phyloP scores from a whole-genome alignment of 2,797 vertebrate genomes.

The Pseudochirops cupreus region DNA sequence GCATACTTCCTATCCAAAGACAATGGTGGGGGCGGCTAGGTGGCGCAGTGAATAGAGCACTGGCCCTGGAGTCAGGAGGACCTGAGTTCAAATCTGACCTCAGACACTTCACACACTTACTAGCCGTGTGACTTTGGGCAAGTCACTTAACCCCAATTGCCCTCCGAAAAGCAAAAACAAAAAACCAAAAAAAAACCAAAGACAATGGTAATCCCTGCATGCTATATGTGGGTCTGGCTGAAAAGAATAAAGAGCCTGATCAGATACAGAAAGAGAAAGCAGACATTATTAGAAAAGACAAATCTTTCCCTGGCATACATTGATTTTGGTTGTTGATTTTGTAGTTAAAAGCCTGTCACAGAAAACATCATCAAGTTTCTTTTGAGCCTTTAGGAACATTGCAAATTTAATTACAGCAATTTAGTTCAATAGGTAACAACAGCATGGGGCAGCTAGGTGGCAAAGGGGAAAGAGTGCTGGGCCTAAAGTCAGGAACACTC shows the following conservation, averaged over 20 bases:
- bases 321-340: neutral
- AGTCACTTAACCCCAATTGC: no score
- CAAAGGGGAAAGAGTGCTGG: no score
- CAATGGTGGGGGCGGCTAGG: no score
- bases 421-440: neutral
- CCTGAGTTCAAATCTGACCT: no score
- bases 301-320: neutral
- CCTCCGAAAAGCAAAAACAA: no score
- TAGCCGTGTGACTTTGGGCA: no score
- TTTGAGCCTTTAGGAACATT: neutral
- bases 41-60: no score
- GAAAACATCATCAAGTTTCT: neutral
- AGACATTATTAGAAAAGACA: neutral
- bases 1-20: neutral
- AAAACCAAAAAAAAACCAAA: no score
- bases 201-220: no score
- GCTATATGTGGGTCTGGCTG: neutral
- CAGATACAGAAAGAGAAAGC: neutral
- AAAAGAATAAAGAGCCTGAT: neutral
- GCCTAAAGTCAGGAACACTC: neutral
- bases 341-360: neutral
- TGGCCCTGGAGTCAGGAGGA: no score
- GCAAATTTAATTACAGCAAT: neutral
- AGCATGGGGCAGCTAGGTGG: neutral
- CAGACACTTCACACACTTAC: no score